Base-by-base conservation (phyloP, 2,113 vertebrate genomes). In the Triplophysa siluroides region DNA sequence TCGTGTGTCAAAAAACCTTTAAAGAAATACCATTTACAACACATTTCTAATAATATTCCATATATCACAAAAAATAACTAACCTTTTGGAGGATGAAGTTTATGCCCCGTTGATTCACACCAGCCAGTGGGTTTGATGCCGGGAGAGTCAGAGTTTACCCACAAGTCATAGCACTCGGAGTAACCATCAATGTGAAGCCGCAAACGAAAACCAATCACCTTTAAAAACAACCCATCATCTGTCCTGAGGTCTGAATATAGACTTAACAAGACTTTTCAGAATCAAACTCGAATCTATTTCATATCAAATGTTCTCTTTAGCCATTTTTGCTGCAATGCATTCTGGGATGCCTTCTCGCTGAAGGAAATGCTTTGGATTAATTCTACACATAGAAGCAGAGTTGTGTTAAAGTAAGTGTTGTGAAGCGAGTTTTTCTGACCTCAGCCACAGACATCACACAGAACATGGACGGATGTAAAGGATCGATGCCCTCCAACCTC, bases 111-210 rank as follows among this genome's bases (percentile, higher is more conserved):
- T 8, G 83, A 86, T 60, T 86, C 83, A 75, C 92, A 93, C 93
- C 93, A 93, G 43, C 92, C 92, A 1, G 83, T 78, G 0, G 88
- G 89, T 76, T 82, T 83, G 72, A 93, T 92, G 71, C 91, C 84
- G 1, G 88, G 74, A 4, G 92, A 92, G 78, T 94, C 91, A 0
- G 90, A 86, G 2, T 94, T 93, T 62, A 91, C 89, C 93, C 93
- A 94, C 85, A 93, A 93, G 86, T 94, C 91, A 87, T 93, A 94
- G 87, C 93, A 93, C 76, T 93, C 92, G 0, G 92, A 90, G 85
- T 88, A 94, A 0, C 91, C 86, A 0, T 94, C 93, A 1, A 94
- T 92, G 24, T 92, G 93, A 50, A 94, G 90, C 13, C 92, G 92
- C 33, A 94, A 72, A 19, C 92, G 91, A 79, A 81, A 90, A 38